phyloP scores from a whole-genome alignment of 2,888 invertebrate species.

The Chrysolina haemoptera region DNA sequence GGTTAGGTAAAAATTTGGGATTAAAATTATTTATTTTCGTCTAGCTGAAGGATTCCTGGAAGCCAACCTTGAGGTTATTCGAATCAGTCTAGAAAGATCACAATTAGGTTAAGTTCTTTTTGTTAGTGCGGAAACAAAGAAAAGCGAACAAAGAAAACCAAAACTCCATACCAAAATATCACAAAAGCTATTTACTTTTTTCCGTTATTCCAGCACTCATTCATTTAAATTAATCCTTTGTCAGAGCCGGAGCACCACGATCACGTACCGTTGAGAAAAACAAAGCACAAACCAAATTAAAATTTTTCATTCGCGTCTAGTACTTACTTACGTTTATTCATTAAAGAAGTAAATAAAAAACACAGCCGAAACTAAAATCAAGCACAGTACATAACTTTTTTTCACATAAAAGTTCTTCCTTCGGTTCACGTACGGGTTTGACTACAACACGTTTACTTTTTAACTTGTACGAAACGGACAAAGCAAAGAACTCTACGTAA shows the following conservation, averaged over 20 bases:
- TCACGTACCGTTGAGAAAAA: slow-evolving; percentile 45
- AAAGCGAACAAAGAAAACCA: slow-evolving; percentile 38
- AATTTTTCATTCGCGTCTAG: slow-evolving; percentile 39
- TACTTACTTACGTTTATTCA: slow-evolving; percentile 46
- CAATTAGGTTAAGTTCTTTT: not conserved
- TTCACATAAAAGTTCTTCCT: slow-evolving; percentile 33
- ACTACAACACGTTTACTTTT: slow-evolving; percentile 29
- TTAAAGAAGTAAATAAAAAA: slow-evolving; percentile 36
- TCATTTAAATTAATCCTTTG: slow-evolving; percentile 47
- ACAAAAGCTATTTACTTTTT: slow-evolving; percentile 50
- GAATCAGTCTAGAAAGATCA: not conserved
- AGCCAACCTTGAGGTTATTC: not conserved
- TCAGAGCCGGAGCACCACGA: slow-evolving; percentile 42
- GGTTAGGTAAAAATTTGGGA: slow-evolving; percentile 28
- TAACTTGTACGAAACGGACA: slow-evolving; percentile 31
- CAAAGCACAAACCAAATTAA: slow-evolving; percentile 42
- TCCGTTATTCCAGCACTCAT: slow-evolving; percentile 45
- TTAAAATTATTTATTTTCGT: slow-evolving; percentile 19
- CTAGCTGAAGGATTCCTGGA: not conserved
- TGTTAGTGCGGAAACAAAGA: slow-evolving; percentile 36
- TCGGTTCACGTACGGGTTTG: slow-evolving; percentile 24
- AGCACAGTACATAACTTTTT: slow-evolving; percentile 40
- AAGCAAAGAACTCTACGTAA: slow-evolving; percentile 41
- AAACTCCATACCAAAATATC: slow-evolving; percentile 26
- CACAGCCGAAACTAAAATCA: slow-evolving; percentile 37